Conservation (phyloP, 2,113 vertebrate species). For the Phylloscopus whistleri region DNA sequence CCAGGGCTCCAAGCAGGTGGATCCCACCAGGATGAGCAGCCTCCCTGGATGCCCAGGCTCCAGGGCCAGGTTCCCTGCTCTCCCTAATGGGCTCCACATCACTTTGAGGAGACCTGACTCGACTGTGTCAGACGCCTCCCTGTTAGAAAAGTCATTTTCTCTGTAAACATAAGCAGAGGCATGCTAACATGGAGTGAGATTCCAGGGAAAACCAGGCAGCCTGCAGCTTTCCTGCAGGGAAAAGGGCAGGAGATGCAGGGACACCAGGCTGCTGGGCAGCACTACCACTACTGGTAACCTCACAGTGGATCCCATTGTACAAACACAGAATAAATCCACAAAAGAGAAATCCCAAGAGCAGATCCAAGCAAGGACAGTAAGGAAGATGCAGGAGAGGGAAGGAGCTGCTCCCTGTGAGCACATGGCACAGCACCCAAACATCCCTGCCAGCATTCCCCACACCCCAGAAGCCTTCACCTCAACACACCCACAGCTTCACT, state of each 20-base stretch:
- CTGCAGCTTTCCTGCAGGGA: neutral
- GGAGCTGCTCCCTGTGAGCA: neutral
- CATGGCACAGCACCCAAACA: neutral
- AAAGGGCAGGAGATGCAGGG: neutral
- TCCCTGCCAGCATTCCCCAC: neutral
- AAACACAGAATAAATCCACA: fast-evolving
- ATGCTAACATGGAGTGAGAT: neutral
- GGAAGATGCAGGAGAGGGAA: neutral
- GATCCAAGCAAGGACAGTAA: neutral
- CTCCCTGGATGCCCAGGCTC: neutral
- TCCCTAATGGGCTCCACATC: neutral
- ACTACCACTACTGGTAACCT: neutral
- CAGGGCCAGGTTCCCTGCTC: neutral
- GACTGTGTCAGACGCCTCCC: fast-evolving
- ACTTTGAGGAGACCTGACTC: neutral
- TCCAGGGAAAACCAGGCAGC: neutral
- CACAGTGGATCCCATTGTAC: fast-evolving
- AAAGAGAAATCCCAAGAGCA: neutral
- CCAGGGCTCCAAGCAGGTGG: neutral
- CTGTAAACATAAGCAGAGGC: neutral
- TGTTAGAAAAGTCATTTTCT: neutral
- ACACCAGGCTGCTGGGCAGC: neutral
- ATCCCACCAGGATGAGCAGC: neutral
- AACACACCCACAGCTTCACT: neutral
- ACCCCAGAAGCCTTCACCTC: neutral